Evolutionary conservation across 1,140 invertebrate species (phyloP).

Genomic region (Solenopsis fugax): DNA sequence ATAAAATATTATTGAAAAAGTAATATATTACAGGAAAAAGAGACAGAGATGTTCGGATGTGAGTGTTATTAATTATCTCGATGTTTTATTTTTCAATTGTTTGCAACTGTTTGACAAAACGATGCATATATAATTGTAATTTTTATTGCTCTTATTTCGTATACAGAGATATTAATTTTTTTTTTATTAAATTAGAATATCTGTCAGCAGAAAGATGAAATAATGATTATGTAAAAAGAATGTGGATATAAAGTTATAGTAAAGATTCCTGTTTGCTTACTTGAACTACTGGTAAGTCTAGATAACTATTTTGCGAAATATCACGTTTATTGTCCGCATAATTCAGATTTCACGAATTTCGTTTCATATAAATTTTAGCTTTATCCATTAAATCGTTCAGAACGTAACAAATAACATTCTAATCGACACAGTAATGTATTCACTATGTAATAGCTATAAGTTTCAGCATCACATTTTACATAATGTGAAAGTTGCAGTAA

Average conservation of each 20-base stretch:
- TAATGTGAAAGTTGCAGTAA: too few relatives aligned
- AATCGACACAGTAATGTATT: too few relatives aligned
- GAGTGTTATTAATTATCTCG: background rate
- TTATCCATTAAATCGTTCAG: background rate
- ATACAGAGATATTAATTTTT: background rate
- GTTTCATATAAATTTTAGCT: background rate
- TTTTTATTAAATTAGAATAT: background rate
- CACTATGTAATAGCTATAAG: too few relatives aligned
- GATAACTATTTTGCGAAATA: background rate
- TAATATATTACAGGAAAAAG: background rate
- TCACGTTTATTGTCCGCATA: background rate
- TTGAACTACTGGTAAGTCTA: background rate
- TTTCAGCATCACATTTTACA: too few relatives aligned
- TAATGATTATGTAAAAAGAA: too few relatives aligned
- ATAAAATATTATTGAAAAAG: background rate
- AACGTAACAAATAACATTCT: background rate
- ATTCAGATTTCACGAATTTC: background rate
- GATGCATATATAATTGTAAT: background rate
- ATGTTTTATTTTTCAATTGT: background rate
- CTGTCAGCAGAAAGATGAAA: background rate
- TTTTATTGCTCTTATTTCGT: background rate
- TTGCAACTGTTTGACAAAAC: background rate
- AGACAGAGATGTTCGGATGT: background rate
- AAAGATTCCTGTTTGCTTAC: background rate
- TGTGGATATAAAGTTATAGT: background rate